phyloP scores from a whole-genome alignment of 2,113 vertebrate genomes.

The Bos indicus region DNA sequence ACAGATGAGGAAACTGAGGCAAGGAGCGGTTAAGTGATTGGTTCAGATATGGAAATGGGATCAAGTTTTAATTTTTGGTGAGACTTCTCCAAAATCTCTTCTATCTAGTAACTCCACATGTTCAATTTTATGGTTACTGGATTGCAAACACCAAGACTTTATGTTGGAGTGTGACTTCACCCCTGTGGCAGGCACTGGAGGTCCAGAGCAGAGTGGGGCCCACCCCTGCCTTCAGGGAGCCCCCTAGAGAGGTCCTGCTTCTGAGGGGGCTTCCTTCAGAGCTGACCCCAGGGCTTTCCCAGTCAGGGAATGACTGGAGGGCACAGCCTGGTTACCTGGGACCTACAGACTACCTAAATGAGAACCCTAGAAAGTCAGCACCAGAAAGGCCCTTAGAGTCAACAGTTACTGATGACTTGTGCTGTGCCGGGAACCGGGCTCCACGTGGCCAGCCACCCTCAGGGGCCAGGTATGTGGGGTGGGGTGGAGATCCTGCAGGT shows the following conservation, averaged over 20 bases:
- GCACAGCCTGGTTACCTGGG: not conserved
- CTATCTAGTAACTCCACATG: not conserved
- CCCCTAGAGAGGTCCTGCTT: not conserved
- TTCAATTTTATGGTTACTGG: not conserved
- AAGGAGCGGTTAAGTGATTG: not conserved
- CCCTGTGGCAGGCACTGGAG: not conserved
- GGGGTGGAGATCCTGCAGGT: too few relatives aligned
- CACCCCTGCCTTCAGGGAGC: not conserved
- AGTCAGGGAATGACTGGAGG: too few relatives aligned
- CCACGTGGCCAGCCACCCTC: not conserved
- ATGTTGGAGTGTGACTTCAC: not conserved
- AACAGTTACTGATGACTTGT: not conserved
- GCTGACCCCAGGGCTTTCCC: not conserved
- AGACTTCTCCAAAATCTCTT: not conserved
- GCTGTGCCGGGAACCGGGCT: not conserved
- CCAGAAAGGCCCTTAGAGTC: not conserved
- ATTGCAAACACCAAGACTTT: not conserved
- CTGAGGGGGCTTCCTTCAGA: not conserved
- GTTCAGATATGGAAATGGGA: not conserved
- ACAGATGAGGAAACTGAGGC: not conserved
- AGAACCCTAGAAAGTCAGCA: not conserved
- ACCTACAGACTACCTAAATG: not conserved
- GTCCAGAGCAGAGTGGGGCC: not conserved
- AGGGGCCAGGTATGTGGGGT: not conserved
- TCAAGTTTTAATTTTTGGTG: not conserved